Conservation (phyloP, 53 echinoderm and acorn worm genomes). For the Apostichopus leukothele region DNA sequence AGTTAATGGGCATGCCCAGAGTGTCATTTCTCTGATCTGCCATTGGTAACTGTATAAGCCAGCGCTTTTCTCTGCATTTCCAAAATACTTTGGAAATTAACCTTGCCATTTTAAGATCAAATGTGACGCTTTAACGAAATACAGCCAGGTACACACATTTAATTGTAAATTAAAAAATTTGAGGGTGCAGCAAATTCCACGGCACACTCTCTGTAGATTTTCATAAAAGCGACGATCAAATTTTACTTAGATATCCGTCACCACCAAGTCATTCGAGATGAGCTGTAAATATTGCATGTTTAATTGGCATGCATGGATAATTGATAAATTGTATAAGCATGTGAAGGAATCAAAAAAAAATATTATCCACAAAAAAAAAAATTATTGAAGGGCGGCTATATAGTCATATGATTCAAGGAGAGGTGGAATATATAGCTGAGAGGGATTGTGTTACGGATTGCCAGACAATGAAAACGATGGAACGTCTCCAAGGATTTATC, state of each 20-base stretch:
- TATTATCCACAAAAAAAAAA: background rate
- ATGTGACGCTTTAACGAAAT: background rate
- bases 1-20: no score
- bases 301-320: constrained; percentile 1
- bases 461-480: background rate
- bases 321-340: background rate
- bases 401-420: background rate
- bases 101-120: background rate
- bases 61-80: no score
- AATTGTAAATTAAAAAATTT: background rate
- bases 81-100: background rate
- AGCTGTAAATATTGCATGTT: background rate
- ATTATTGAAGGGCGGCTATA: background rate
- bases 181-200: background rate
- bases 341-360: background rate
- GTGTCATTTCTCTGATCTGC: no score
- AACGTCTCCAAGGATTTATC: background rate
- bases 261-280: background rate
- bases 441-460: background rate
- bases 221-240: background rate
- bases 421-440: background rate
- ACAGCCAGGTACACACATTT: background rate
- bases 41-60: no score
- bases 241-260: background rate
- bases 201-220: background rate